Evolutionary conservation across 1,140 invertebrate species (phyloP), one percentile per base, ranked within the genome.

Genomic region (Zaprionus gabonicus): DNA sequence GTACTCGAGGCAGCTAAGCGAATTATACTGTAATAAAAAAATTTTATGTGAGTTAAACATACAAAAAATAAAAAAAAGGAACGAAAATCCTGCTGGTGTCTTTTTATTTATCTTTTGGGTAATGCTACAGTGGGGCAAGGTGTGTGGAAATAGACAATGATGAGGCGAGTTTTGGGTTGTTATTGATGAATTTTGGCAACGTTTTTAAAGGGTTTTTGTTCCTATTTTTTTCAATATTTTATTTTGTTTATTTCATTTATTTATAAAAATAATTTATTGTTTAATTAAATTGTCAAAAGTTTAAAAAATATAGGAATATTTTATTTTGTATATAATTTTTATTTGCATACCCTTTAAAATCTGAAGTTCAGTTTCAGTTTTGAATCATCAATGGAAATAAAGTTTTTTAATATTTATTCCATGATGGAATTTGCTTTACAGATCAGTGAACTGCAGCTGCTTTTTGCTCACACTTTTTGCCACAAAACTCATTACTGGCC

Each of bases 31-130:
- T n/a, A 88, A 88, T 90, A 90, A 81, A 90, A 71, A 79, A 84
- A 80, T 87, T 88, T 70, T 79, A 81, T 88, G 85, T 85, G 85
- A 85, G 85, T 85, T 90, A 60, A 90, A 76, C 78, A 79, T 60
- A 84, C 62, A 76, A 67, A 78, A 65, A 65, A 17, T 13, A 51
- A 34, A 64, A 63, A 53, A 53, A 31, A 27, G 46, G 23, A 68
- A 59, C 56, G 46, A 68, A 51, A 68, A 51, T 62, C 70, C 70
- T 73, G 63, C 13, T 36, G 55, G 6, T 2, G 12, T 63, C 46
- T 41, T 62, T 49, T 67, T 72, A 76, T 72, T 67, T 51, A 51
- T 41, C 17, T 72, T 71, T 44, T 1, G 5, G 56, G 49, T 55
- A 12, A 1, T 3, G 38, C 49, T 46, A 76, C 69, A 76, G 38